Conservation (phyloP, 2,888 invertebrate genomes). For the Ochropleura leucogaster region DNA sequence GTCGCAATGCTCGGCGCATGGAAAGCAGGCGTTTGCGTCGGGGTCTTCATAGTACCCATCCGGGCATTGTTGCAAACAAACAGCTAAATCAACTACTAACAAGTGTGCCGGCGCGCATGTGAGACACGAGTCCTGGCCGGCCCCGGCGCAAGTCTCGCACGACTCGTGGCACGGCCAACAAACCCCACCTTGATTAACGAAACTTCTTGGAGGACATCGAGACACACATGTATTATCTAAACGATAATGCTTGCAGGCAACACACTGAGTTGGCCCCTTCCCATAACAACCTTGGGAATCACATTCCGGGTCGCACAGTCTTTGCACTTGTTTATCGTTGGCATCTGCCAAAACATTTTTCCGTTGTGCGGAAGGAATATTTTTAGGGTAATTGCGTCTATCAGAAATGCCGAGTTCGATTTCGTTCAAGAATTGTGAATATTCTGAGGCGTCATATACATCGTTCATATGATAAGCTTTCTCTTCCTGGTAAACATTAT, state of each 20-base stretch:
- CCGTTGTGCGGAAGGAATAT: slow-evolving; percentile 91
- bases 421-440: slow-evolving; percentile 90
- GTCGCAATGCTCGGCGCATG: slow-evolving; percentile 96
- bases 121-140: slow-evolving; percentile 96
- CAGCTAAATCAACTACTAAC: slow-evolving; percentile 95
- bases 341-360: slow-evolving; percentile 91
- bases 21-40: slow-evolving; percentile 95
- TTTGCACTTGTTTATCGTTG: slow-evolving; percentile 91
- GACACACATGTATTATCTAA: slow-evolving; percentile 96
- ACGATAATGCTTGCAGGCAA: slow-evolving; percentile 95
- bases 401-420: slow-evolving; percentile 90
- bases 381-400: slow-evolving; percentile 92
- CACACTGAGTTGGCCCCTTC: slow-evolving; percentile 95
- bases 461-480: slow-evolving; percentile 92
- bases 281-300: slow-evolving; percentile 95
- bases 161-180: slow-evolving; percentile 97
- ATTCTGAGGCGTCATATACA: slow-evolving; percentile 91
- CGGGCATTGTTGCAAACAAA: slow-evolving; percentile 96
- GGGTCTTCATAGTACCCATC: slow-evolving; percentile 96
- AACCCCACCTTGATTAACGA: slow-evolving; percentile 94
- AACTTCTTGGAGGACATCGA: slow-evolving; percentile 95
- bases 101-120: slow-evolving; percentile 96
- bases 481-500: slow-evolving; percentile 82
- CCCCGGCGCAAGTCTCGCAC: slow-evolving; percentile 96
- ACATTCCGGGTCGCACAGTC: slow-evolving; percentile 96